phyloP scores from a whole-genome alignment of 2,888 invertebrate genomes.

The Muscina levida region DNA sequence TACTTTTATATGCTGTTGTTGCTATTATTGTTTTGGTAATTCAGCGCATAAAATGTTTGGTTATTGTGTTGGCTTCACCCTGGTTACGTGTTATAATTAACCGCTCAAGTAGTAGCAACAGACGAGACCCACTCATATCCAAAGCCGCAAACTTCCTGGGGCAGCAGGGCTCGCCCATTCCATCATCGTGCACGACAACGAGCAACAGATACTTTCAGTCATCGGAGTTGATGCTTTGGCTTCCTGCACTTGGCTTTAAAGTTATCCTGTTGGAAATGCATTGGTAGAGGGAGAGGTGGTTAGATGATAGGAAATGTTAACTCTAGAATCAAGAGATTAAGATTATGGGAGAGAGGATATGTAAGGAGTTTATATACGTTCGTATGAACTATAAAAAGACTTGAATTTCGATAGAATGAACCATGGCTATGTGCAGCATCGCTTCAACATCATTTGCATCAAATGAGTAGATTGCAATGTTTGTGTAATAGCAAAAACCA shows the following conservation, averaged over 20 bases:
- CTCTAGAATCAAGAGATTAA: too few species aligned
- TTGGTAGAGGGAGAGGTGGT: too few species aligned
- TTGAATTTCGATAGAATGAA: too few species aligned
- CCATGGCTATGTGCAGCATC: too few species aligned
- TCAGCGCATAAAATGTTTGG: neutral
- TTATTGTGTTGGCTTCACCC: constrained; percentile 3
- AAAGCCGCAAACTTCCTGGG: neutral
- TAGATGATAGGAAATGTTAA: too few species aligned
- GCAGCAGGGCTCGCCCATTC: neutral
- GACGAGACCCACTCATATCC: constrained; percentile 20
- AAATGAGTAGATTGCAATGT: too few species aligned
- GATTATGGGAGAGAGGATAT: too few species aligned
- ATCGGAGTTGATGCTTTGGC: neutral
- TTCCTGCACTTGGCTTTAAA: neutral
- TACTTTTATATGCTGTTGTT: neutral
- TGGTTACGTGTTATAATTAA: constrained; percentile 32
- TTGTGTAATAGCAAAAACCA: too few species aligned
- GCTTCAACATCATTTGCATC: too few species aligned
- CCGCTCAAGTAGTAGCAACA: constrained; percentile 25
- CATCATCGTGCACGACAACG: neutral
- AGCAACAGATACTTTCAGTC: constrained; percentile 17
- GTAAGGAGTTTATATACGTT: too few species aligned
- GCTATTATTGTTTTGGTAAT: neutral
- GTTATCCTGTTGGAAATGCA: neutral
- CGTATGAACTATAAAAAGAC: too few species aligned